Base-by-base conservation (phyloP, 2,888 invertebrate genomes). In the Mimumesa dahlbomi region DNA sequence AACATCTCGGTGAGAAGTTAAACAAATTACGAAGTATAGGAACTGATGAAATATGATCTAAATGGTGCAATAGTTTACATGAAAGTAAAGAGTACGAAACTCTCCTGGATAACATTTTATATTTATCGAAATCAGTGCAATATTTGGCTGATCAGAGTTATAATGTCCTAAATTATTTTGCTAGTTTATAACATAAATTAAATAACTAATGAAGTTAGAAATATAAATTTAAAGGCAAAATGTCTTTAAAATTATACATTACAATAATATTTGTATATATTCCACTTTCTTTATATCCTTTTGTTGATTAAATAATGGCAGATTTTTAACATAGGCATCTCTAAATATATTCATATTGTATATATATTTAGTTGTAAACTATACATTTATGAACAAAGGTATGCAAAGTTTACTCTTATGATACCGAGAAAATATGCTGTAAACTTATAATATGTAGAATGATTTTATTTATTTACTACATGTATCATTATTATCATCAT, bases 1-100 rank as follows among this genome's bases (percentile, higher is more conserved):
- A 79, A 13, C 82, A 82, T 57, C 38, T 81, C 4, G 75, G 75
- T 2, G 82, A 82, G 34, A 81, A 82, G 56, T 58, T 81, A 9
- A 68, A 61, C 6, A 40, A 59, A 40, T 57, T 81, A 29, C 21
- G 73, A 43, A 42, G 38, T 25, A 25, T 29, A 6, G 40, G 16
- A 16, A 18, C 2, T 18, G 2, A 13, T 36, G n/a, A 36, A 0
- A 13, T 4, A n/a, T 36, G n/a, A 11, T 36, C 5, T 1, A 2
- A 9, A 2, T 9, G 29, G 29, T 29, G 1, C 29, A 29, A 29
- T 29, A 29, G 9, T 29, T 9, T 9, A 9, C 6, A 29, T 9
- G 2, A 9, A 29, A 9, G 1, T 29, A 9, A 29, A 9, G 29
- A 29, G 7, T 29, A 29, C 9, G 6, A 9, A 9, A 29, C 29